A percentile compares a stretch with the other conserved stretches of the same genome.
These are phyloP conservation scores for Masnerella sp. DNA, from an alignment of 2,888 invertebrate species.

Conservation along the genomic window DNA sequence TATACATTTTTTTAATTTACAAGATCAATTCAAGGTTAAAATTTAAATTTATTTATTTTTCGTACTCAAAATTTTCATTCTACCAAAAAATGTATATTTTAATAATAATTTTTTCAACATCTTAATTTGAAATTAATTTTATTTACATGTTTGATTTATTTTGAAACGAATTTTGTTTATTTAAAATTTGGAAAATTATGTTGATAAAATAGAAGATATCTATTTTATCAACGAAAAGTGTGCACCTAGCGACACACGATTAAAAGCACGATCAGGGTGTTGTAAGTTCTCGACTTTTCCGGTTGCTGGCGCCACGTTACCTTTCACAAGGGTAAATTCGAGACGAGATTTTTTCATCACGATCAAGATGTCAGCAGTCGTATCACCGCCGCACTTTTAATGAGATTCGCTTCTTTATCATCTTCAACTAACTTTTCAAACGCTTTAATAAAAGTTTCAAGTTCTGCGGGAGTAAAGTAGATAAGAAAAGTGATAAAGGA, in stretches of 20 bases:
- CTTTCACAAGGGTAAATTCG: slow-evolving; percentile 5
- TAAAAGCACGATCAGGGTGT: slow-evolving; percentile 64
- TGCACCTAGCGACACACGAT: slow-evolving; percentile 62
- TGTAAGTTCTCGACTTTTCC: slow-evolving; percentile 63
- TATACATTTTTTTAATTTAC: no score
- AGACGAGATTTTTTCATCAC: not conserved
- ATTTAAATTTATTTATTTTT: no score
- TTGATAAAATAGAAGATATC: slow-evolving; percentile 11
- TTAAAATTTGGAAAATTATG: not conserved
- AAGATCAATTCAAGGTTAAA: no score
- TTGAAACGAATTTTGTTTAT: not conserved
- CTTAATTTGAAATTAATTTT: not conserved
- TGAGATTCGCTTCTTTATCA: no score
- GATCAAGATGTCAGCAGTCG: slow-evolving; percentile 19
- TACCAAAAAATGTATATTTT: no score
- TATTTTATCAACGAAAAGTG: slow-evolving; percentile 39
- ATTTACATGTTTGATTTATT: not conserved
- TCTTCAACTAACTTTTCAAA: no score
- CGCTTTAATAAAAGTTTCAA: no score
- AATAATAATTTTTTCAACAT: no score
- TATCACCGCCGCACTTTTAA: no score
- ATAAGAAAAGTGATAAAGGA: no score
- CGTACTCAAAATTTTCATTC: no score
- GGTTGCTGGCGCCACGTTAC: slow-evolving; percentile 68
- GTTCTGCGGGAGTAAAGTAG: no score